Evolutionary conservation across 1,140 invertebrate species (phyloP).

Genomic region (Portunus trituberculatus): DNA sequence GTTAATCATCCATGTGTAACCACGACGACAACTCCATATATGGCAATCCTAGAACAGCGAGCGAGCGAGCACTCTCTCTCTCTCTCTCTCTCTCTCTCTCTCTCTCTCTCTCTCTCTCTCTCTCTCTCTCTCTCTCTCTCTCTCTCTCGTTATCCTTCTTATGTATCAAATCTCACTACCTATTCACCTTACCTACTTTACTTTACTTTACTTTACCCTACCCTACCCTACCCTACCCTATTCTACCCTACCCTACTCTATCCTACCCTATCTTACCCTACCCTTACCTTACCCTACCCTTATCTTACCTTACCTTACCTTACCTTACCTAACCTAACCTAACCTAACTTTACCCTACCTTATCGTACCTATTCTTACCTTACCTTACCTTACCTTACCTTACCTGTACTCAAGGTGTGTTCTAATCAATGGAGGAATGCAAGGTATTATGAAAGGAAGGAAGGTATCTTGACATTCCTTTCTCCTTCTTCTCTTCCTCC

Average conservation of each 20-base stretch:
- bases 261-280: neutral
- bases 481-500: conserved; percentile 1
- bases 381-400: no score
- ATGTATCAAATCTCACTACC: neutral
- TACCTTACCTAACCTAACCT: neutral
- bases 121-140: conserved; percentile 34
- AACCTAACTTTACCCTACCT: no score
- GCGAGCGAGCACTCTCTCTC: neutral
- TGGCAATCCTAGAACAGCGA: neutral
- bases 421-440: neutral
- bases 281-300: neutral
- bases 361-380: no score
- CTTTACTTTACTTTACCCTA: neutral
- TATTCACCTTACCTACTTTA: neutral
- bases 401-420: no score
- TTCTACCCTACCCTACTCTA: neutral
- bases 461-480: neutral
- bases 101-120: conserved; percentile 29
- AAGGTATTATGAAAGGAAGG: neutral
- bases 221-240: neutral
- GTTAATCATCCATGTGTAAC: no score
- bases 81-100: conserved; percentile 11
- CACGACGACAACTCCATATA: no score
- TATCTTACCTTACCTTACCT: neutral
- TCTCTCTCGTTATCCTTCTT: neutral